Evolutionary conservation across 2,113 vertebrate species (phyloP), one percentile per base, ranked within the genome.

Genomic region (Burhinus oedicnemus): DNA sequence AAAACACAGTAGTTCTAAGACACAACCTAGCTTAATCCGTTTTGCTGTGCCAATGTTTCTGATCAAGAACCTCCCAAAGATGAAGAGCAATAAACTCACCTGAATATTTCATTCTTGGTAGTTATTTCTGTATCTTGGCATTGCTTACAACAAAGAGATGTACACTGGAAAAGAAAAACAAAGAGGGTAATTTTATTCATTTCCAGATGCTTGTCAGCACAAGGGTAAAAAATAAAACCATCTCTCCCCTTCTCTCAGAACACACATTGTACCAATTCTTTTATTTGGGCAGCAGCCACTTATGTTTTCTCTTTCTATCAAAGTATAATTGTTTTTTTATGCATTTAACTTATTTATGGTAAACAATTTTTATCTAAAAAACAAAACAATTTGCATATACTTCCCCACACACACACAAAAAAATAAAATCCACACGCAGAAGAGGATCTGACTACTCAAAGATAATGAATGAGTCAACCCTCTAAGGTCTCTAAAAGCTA

Each of bases 101-200:
- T 99, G 98, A 99, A 99, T 95, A 99, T 99, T 96, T 99, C 99
- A 79, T 99, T 99, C 98, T 99, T 99, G 80, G 99, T 99, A 15
- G 99, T 99, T 97, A 99, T 99, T 98, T 99, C 99, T 65, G 99
- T 99, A 94, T 99, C 99, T 91, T 99, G 99, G 97, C 99, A 99
- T 85, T 99, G 99, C 96, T 99, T 99, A 96, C 99, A 99, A 93
- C 99, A 99, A 21, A 99, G 98, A 5, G 99, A 99, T 1, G 99
- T 99, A 80, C 99, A 99, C 99, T 99, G 34, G 29, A 90, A 95
- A 83, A 60, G 51, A 54, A 80, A 87, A 83, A 51, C n/a, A 83
- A 54, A 82, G 12, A 88, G 13, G 9, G 30, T 10, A 6, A 88
- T 27, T 79, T 32, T 11, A 87, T 20, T 69, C 12, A 55, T 38